Percentiles rank a stretch among this genome's conserved stretches.
These are phyloP conservation scores for Melipona quadrifasciata DNA, from an alignment of 1,140 invertebrate species.

Conservation along the genomic window DNA sequence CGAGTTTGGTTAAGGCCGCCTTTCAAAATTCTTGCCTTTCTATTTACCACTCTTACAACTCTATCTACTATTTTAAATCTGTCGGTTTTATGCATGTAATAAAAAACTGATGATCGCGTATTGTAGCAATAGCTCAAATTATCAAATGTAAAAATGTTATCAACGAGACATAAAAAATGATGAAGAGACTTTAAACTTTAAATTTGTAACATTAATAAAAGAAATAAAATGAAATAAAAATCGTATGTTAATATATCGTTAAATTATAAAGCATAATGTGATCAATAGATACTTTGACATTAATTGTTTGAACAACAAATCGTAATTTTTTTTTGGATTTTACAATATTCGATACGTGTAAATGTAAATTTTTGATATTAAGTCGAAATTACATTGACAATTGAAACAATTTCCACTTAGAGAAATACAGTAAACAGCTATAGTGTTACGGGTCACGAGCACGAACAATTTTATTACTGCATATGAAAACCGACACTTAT, in stretches of 20 bases:
- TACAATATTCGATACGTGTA: not conserved
- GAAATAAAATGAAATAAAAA: not conserved
- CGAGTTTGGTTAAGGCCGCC: slow-evolving; percentile 76
- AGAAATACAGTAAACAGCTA: not conserved
- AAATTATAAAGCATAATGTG: not conserved
- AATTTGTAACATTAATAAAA: too few species aligned
- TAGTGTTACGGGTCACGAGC: not conserved
- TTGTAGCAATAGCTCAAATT: not conserved
- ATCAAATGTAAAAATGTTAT: not conserved
- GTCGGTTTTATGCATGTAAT: slow-evolving; percentile 23
- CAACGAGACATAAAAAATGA: too few species aligned
- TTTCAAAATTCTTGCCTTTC: slow-evolving; percentile 41
- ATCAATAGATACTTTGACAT: not conserved
- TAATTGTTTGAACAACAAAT: not conserved
- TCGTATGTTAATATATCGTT: too few species aligned
- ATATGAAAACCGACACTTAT: slow-evolving; percentile 29
- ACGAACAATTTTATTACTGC: slow-evolving; percentile 18
- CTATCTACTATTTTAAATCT: slow-evolving; percentile 12
- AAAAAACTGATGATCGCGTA: not conserved
- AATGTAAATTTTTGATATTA: too few species aligned
- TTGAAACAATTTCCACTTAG: not conserved
- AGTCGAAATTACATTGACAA: too few species aligned
- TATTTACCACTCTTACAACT: slow-evolving; percentile 29
- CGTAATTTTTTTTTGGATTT: not conserved
- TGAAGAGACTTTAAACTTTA: too few species aligned